Evolutionary conservation across 2,113 vertebrate species (phyloP).

Genomic region (Indicator maculatus): DNA sequence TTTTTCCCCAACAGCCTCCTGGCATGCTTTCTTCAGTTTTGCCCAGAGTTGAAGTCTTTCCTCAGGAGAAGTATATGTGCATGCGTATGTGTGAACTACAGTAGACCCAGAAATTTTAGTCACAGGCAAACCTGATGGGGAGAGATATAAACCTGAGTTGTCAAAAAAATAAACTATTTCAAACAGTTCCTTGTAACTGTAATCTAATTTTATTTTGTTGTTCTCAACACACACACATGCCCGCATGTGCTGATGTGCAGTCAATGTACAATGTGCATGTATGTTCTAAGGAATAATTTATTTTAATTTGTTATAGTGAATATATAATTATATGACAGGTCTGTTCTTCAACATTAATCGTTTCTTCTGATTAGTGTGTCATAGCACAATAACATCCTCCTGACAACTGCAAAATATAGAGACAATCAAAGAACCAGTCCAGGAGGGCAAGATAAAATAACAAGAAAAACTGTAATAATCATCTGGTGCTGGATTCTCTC

Average conservation of each 20-base stretch:
- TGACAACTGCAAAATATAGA: conserved; percentile 29
- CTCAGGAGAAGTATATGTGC: conserved; percentile 67
- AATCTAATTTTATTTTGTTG: conserved; percentile 39
- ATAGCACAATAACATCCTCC: conserved; percentile 15
- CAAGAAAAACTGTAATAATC: not conserved
- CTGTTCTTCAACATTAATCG: not conserved
- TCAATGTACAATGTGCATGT: not conserved
- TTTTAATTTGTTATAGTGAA: conserved; percentile 26
- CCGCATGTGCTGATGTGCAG: not conserved
- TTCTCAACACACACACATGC: not conserved
- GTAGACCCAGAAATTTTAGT: conserved; percentile 69
- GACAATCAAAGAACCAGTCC: not conserved
- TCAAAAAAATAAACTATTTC: conserved; percentile 60
- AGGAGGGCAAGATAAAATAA: conserved; percentile 33
- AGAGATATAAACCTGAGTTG: not conserved
- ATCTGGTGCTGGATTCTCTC: not conserved
- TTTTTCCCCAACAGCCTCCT: conserved; percentile 37
- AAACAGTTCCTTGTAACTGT: conserved; percentile 17
- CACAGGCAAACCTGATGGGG: conserved; percentile 27
- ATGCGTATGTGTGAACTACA: conserved; percentile 11
- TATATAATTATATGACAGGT: conserved; percentile 1
- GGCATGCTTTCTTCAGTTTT: conserved; percentile 73
- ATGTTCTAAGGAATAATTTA: conserved; percentile 4
- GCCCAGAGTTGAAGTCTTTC: conserved; percentile 70
- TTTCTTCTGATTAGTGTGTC: conserved; percentile 12